phyloP scores from a whole-genome alignment of 2,797 vertebrate species.

The Malacoctenus gilli region DNA sequence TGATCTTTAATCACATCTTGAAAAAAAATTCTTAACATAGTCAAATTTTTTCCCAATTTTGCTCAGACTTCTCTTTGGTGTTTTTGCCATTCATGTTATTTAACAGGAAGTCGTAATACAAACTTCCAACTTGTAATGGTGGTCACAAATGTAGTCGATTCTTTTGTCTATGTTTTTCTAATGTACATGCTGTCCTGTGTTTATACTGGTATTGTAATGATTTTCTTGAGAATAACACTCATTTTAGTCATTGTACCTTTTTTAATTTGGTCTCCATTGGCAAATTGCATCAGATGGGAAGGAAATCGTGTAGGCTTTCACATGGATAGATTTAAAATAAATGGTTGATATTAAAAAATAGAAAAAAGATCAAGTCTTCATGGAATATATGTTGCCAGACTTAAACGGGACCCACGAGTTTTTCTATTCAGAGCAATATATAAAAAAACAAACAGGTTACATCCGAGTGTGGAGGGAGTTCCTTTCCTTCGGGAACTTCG shows the following conservation, averaged over 20 bases:
- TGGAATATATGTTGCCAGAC: neutral
- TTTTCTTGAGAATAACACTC: constrained; percentile 25
- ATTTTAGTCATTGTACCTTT: constrained; percentile 21
- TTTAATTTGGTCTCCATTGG: constrained; percentile 16
- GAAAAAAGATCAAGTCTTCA: neutral
- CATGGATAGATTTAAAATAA: constrained; percentile 11
- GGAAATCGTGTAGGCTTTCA: neutral
- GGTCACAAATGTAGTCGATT: neutral
- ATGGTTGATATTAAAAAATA: neutral
- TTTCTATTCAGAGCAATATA: too few relatives aligned
- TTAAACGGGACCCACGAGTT: too few relatives aligned
- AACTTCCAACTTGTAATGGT: constrained; percentile 12
- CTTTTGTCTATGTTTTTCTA: constrained; percentile 12
- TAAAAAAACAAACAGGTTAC: too few relatives aligned
- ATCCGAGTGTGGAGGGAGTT: too few relatives aligned
- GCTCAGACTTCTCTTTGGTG: too few relatives aligned
- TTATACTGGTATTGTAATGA: constrained; percentile 31
- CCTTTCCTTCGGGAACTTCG: neutral
- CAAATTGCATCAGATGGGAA: constrained; percentile 4
- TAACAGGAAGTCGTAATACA: constrained; percentile 7
- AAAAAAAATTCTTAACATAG: constrained; percentile 13
- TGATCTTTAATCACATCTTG: constrained; percentile 27
- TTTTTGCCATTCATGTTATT: constrained; percentile 11
- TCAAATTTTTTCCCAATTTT: constrained; percentile 16
- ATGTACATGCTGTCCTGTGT: constrained; percentile 36